These are phyloP conservation scores for Sesia bembeciformis DNA, from an alignment of 2,888 invertebrate species.

Conservation along the genomic window DNA sequence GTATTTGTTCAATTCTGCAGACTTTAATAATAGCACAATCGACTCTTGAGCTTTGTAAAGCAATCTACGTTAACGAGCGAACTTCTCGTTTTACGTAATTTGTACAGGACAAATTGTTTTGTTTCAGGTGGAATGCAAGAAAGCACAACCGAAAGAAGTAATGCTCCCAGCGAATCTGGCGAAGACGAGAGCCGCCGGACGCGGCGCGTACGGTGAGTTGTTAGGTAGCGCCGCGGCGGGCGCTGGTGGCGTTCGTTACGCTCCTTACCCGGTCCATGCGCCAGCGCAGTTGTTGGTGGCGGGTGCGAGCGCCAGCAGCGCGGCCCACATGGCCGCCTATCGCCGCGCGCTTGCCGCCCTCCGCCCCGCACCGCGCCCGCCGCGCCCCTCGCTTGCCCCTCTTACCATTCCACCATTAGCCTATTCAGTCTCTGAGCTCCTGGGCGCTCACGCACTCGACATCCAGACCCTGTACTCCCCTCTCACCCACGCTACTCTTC, in stretches of 20 bases:
- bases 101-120: slow-evolving; percentile 15
- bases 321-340: slow-evolving; percentile 50
- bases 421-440: slow-evolving; percentile 69
- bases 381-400: slow-evolving; percentile 50
- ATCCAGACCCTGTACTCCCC: slow-evolving; percentile 79
- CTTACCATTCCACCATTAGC: slow-evolving; percentile 57
- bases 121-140: slow-evolving; percentile 98
- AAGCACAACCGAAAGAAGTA: slow-evolving; percentile 99
- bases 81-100: background rate
- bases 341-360: slow-evolving; percentile 60
- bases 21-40: slow-evolving; percentile 31
- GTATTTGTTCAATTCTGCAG: slow-evolving; percentile 41
- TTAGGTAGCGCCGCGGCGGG: slow-evolving; percentile 82
- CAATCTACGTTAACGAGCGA: slow-evolving; percentile 6
- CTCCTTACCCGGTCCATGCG: slow-evolving; percentile 76
- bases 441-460: slow-evolving; percentile 82
- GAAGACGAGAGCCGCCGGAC: slow-evolving; percentile 95
- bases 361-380: slow-evolving; percentile 52
- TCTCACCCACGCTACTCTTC: slow-evolving; percentile 80
- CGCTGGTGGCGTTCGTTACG: slow-evolving; percentile 75
- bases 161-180: slow-evolving; percentile 98
- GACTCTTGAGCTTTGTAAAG: slow-evolving; percentile 15
- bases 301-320: slow-evolving; percentile 44
- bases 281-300: slow-evolving; percentile 62
- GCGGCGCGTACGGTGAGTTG: slow-evolving; percentile 99